These are phyloP conservation scores for Crotalus tigris DNA, from an alignment of 2,113 vertebrate genomes.

Conservation along the genomic window DNA sequence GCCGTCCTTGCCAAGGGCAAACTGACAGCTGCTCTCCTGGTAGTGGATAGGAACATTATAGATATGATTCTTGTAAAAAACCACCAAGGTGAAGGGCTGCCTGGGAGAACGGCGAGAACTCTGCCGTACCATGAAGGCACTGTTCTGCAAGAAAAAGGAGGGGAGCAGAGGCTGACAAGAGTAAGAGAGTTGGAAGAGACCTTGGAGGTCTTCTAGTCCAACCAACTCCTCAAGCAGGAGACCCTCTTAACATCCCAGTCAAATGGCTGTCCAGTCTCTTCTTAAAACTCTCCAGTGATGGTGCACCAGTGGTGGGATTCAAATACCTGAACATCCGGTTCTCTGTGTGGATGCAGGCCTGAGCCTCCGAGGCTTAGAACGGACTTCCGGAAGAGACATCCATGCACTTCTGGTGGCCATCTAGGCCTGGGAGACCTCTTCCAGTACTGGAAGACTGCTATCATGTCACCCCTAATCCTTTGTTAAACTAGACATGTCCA, in stretches of 20 bases:
- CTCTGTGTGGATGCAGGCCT: no score
- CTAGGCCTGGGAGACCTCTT: no score
- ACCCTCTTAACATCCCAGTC: not conserved
- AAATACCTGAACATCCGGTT: no score
- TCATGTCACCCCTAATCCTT: no score
- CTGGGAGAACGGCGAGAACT: slow-evolving; percentile 70
- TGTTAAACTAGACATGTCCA: no score
- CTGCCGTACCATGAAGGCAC: slow-evolving; percentile 78
- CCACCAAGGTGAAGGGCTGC: slow-evolving; percentile 82
- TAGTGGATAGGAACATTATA: slow-evolving; percentile 85
- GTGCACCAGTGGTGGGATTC: no score
- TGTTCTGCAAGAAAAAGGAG: slow-evolving; percentile 66
- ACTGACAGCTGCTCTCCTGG: slow-evolving; percentile 65
- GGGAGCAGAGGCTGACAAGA: accelerated
- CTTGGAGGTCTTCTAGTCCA: not conserved
- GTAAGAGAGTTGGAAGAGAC: not conserved
- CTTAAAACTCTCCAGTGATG: not conserved
- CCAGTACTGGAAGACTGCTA: no score
- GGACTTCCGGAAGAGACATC: no score
- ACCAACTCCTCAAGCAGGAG: not conserved
- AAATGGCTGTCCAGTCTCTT: not conserved
- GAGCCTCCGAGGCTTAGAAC: no score
- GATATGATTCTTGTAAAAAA: slow-evolving; percentile 78
- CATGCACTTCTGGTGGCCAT: no score
- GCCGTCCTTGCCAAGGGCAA: slow-evolving; percentile 80